Conservation (phyloP, 2,888 invertebrate species). For the Nymphalis polychloros region DNA sequence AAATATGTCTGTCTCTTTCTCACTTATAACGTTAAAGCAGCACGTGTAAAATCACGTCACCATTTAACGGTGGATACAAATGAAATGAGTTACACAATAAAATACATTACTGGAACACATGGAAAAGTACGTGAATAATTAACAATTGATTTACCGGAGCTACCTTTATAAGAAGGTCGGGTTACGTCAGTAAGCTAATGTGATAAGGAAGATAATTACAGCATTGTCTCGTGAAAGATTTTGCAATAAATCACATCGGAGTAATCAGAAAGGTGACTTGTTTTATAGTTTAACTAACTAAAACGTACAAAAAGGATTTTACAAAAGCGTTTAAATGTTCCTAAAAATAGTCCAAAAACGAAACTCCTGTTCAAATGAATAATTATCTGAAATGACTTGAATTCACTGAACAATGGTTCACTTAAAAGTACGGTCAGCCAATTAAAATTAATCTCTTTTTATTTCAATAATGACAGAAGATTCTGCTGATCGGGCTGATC, state of each 20-base stretch:
- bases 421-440: conserved; percentile 24
- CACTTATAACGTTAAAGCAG: neutral
- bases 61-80: conserved; percentile 2
- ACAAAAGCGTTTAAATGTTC: conserved; percentile 4
- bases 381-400: conserved; percentile 12
- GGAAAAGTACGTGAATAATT: conserved; percentile 32
- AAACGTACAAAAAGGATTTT: neutral
- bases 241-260: no score
- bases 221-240: neutral
- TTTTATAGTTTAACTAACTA: no score
- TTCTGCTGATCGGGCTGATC: no score
- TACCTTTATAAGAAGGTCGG: conserved; percentile 17
- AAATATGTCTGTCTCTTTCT: conserved; percentile 22
- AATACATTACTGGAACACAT: conserved; percentile 15
- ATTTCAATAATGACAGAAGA: conserved; percentile 6
- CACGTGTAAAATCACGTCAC: conserved; percentile 2
- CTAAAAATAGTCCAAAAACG: conserved; percentile 5
- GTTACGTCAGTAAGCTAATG: conserved; percentile 17
- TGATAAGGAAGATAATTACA: conserved; percentile 22
- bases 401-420: conserved; percentile 22
- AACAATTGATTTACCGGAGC: conserved; percentile 14
- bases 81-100: neutral
- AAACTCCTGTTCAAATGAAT: conserved; percentile 18
- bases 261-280: no score
- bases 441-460: neutral